Percentiles rank a stretch among this genome's conserved stretches.
Conservation (phyloP, 1,140 invertebrate genomes). For the Mylabris phalerata region DNA sequence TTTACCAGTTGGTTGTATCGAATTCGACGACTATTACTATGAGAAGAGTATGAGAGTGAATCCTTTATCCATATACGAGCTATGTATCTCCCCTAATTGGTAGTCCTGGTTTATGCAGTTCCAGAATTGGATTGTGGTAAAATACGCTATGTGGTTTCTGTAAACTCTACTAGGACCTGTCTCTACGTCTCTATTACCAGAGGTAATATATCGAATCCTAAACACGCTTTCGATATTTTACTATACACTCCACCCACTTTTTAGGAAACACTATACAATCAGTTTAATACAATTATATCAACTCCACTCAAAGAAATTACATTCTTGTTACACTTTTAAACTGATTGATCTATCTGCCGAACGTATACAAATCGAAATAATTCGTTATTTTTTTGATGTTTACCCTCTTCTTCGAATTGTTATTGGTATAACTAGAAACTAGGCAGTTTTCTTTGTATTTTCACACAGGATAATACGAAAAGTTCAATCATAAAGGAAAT, state of each 20-base stretch:
- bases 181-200: slow-evolving; percentile 38
- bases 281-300: slow-evolving; percentile 37
- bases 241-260: slow-evolving; percentile 14
- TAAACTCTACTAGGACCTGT: slow-evolving; percentile 38
- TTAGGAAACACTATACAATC: neutral
- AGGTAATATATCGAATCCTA: slow-evolving; percentile 39
- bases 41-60: slow-evolving; percentile 4
- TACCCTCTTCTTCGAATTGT: too few relatives aligned
- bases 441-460: too few relatives aligned
- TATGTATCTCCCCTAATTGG: slow-evolving; percentile 41
- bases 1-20: too few relatives aligned
- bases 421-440: too few relatives aligned
- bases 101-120: slow-evolving; percentile 41
- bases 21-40: neutral
- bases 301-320: slow-evolving; percentile 32
- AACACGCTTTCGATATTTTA: slow-evolving; percentile 32
- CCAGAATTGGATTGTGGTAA: slow-evolving; percentile 42
- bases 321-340: slow-evolving; percentile 25
- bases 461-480: too few relatives aligned
- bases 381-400: too few relatives aligned
- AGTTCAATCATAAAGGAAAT: too few relatives aligned
- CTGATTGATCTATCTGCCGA: neutral
- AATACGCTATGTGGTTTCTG: slow-evolving; percentile 42
- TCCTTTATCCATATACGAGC: slow-evolving; percentile 30
- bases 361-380: too few relatives aligned